These are phyloP conservation scores for Lepus oiostolus DNA, from an alignment of 2,797 vertebrate species.

Conservation along the genomic window DNA sequence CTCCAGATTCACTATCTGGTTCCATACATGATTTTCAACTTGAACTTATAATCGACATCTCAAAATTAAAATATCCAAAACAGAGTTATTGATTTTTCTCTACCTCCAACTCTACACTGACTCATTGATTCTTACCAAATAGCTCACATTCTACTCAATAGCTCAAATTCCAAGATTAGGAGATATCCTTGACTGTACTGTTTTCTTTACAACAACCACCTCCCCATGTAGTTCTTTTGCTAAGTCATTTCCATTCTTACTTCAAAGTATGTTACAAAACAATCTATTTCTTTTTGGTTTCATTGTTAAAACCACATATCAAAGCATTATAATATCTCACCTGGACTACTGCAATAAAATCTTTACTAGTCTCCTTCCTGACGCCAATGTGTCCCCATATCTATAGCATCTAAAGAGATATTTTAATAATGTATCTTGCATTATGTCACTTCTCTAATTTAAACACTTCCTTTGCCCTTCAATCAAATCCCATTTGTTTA, in stretches of 20 bases:
- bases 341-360: neutral
- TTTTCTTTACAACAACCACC: neutral
- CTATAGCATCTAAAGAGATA: neutral
- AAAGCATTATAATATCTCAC: neutral
- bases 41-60: neutral
- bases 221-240: neutral
- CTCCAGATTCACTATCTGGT: neutral
- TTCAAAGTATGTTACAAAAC: neutral
- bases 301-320: neutral
- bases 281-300: neutral
- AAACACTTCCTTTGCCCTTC: neutral
- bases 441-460: neutral
- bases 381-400: neutral
- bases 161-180: neutral
- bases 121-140: neutral
- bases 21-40: neutral
- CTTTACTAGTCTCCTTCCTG: neutral
- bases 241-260: neutral
- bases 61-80: neutral
- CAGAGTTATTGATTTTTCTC: neutral
- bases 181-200: neutral
- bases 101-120: neutral
- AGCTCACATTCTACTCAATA: neutral
- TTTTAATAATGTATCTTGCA: neutral
- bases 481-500: neutral